Evolutionary conservation across 2,888 invertebrate genomes (phyloP).

Genomic region (Epinotia bilunana): DNA sequence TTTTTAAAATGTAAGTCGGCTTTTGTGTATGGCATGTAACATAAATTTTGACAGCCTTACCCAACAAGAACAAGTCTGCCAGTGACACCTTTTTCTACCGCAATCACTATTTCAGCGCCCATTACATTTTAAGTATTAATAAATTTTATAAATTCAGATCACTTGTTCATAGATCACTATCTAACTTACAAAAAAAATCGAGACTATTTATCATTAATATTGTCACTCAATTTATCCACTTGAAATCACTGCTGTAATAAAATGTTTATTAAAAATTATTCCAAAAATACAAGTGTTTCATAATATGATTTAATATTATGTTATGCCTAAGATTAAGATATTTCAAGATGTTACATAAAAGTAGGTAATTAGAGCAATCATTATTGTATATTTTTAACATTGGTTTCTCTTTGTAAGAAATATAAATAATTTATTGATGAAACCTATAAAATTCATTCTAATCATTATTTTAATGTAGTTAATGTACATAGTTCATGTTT

Average conservation of each 20-base stretch:
- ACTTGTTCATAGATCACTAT: no score
- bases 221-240: slow-evolving; percentile 1
- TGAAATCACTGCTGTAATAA: neutral
- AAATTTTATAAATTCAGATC: no score
- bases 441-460: neutral
- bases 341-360: neutral
- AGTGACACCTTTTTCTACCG: no score
- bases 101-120: no score
- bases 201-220: neutral
- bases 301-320: neutral
- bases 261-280: neutral
- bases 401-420: neutral
- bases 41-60: no score
- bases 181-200: neutral
- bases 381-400: neutral
- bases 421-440: neutral
- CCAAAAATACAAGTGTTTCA: neutral
- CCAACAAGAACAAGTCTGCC: no score
- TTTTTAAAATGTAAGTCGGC: no score
- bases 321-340: neutral
- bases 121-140: no score
- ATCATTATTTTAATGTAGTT: neutral
- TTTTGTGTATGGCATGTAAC: no score
- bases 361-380: neutral
- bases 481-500: neutral